Evolutionary conservation across 2,113 vertebrate genomes (phyloP), one percentile per base, ranked within the genome.

Genomic region (Eudyptes chrysolophus): DNA sequence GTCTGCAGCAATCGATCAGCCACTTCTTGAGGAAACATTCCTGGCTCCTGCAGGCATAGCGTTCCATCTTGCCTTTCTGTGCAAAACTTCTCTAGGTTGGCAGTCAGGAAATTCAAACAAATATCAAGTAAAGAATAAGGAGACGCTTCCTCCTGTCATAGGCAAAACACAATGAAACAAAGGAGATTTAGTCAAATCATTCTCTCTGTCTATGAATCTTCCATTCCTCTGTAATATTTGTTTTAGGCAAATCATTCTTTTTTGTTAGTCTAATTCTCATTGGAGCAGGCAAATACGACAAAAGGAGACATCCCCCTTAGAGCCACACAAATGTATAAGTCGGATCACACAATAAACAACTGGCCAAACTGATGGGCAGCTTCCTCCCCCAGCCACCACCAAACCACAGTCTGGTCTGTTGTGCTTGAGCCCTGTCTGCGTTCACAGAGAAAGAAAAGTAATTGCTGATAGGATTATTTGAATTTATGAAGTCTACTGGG

Each of bases 11-110:
- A 98, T 89, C 99, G 99, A 89, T 99, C 99, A 24, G 99, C 99
- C 54, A 99, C 98, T 97, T 99, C 99, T 97, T 99, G 99, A 36
- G 99, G 99, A 97, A 99, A 99, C 83, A 99, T 98, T 16, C 99
- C 98, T 34, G 99, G 99, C 97, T 99, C 99, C 84, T 99, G 99
- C 90, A 99, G 98, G 96, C 99, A 98, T 34, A 99, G 87, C 0
- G 99, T 99, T 52, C 99, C 99, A 97, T 99, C 99, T 24, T 99
- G 98, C 40, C 98, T 98, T 94, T 99, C 99, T 90, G 98, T 98
- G 94, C 99, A 99, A 97, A 99, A 99, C 88, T 98, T 98, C 96
- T 99, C 99, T 69, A 99, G 98, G 84, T 99, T 99, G 54, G 98
- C 98, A 96, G 99, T 99, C 96, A 99, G 98, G 93, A 99, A 99